These are phyloP conservation scores for Ricordea florida DNA, from an alignment of 92 coral and sea anemone species.

Conservation along the genomic window DNA sequence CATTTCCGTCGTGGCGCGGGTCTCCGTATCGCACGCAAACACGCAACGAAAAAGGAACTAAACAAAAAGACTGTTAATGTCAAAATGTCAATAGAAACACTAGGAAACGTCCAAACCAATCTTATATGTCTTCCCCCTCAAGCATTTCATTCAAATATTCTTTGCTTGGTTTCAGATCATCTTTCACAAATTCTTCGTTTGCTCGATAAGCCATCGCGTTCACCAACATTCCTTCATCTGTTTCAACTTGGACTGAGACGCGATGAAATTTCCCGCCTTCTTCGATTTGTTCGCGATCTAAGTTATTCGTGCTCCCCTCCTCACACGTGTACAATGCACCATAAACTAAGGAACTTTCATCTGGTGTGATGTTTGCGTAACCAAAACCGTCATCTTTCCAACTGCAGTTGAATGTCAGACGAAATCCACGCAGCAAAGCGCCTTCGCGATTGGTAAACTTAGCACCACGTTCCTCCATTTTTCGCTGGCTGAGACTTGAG, in stretches of 20 bases:
- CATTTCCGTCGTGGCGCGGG: no score
- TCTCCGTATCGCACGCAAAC: no score
- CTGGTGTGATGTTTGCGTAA: constrained; percentile 50
- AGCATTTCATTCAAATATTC: constrained; percentile 51
- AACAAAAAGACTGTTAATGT: no score
- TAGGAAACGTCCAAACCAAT: not conserved
- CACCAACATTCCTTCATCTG: constrained; percentile 37
- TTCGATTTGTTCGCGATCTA: constrained; percentile 46
- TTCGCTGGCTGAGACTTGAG: constrained; percentile 58
- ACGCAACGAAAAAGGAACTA: no score
- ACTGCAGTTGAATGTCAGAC: constrained; percentile 33
- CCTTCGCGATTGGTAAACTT: constrained; percentile 50
- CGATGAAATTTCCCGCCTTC: constrained; percentile 35
- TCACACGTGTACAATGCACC: constrained; percentile 63
- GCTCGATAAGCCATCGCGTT: constrained; percentile 51
- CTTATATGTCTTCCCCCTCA: constrained; percentile 61
- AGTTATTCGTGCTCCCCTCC: constrained; percentile 25
- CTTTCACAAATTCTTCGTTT: constrained; percentile 32
- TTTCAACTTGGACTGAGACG: constrained; percentile 29
- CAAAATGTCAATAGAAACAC: not conserved
- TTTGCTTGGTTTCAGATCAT: constrained; percentile 47
- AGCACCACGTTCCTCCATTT: constrained; percentile 66
- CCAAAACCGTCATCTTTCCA: constrained; percentile 66
- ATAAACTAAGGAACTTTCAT: constrained; percentile 34
- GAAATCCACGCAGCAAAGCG: constrained; percentile 49